Evolutionary conservation across 2,113 vertebrate species (phyloP), one percentile per base, ranked within the genome.

Genomic region (Notechis scutatus): DNA sequence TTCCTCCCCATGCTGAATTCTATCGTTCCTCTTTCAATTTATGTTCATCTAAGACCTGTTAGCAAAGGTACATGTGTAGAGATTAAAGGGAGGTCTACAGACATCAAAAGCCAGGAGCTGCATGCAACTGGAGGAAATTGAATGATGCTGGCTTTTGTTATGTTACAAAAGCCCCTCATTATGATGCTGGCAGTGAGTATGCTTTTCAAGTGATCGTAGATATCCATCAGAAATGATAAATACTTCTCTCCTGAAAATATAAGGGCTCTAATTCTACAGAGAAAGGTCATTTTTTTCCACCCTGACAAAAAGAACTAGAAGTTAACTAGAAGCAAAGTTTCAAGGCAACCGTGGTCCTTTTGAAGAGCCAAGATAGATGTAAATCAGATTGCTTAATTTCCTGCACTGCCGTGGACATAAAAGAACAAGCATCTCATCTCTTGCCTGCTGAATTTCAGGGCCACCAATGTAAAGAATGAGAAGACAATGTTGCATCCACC

Each of bases 201-300:
- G 96, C 95, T 94, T 96, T 94, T 94, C 95, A 88, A 88, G 94
- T 89, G 96, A 96, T 95, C 97, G 94, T 90, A 97, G 97, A 96
- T 97, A 96, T 92, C 97, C 96, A 96, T 97, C 95, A 96, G 91
- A 94, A 87, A 89, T 97, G 96, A 97, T 96, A 97, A 98, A 96
- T 91, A 93, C 85, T 3, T 54, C 52, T 96, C 94, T 39, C 74
- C 5, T 89, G 96, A 94, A 95, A 94, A 54, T 87, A 85, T 64
- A 94, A 90, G 93, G 93, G 94, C 93, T 96, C 94, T 96, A 96
- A 97, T 96, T 93, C 95, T 94, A 92, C 56, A 92, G 74, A 1
- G 0, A 50, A 7, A 45, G n/a, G 0, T 11, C 34, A 4, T 34
- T 26, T 18, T 92, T 50, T 87, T 3, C 14, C 7, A 24, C 42